These are phyloP conservation scores for Pachycephala philippinensis DNA, from an alignment of 2,113 vertebrate genomes.

Conservation along the genomic window DNA sequence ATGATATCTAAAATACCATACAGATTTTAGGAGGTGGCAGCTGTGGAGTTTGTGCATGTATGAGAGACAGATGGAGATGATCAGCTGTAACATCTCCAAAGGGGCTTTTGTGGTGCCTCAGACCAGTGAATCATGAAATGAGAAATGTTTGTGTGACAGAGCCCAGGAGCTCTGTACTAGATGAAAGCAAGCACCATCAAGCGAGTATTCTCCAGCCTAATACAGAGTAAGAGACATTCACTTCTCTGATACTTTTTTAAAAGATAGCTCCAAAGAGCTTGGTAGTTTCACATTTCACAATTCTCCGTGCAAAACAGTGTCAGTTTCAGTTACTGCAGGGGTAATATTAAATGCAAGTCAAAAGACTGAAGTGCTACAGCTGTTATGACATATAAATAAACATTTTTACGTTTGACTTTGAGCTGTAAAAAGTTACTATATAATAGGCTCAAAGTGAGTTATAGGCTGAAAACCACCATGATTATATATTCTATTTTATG, in stretches of 20 bases:
- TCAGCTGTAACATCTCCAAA: slow-evolving; percentile 15
- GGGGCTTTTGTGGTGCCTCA: slow-evolving; percentile 25
- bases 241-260: neutral
- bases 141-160: slow-evolving; percentile 20
- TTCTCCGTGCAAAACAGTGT: neutral
- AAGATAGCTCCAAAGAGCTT: neutral
- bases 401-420: neutral
- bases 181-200: neutral
- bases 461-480: neutral
- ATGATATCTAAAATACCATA: neutral
- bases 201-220: neutral
- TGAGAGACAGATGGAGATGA: slow-evolving; percentile 47
- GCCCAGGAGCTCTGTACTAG: neutral
- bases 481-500: neutral
- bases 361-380: neutral
- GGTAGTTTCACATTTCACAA: neutral
- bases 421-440: neutral
- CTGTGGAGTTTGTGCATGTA: neutral
- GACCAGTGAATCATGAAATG: slow-evolving; percentile 57
- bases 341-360: neutral
- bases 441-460: neutral
- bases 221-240: neutral
- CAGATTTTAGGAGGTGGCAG: neutral
- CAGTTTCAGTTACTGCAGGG: neutral
- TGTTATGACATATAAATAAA: neutral